Base-by-base conservation (phyloP, 2,113 vertebrate genomes). In the Eurystomus gularis region DNA sequence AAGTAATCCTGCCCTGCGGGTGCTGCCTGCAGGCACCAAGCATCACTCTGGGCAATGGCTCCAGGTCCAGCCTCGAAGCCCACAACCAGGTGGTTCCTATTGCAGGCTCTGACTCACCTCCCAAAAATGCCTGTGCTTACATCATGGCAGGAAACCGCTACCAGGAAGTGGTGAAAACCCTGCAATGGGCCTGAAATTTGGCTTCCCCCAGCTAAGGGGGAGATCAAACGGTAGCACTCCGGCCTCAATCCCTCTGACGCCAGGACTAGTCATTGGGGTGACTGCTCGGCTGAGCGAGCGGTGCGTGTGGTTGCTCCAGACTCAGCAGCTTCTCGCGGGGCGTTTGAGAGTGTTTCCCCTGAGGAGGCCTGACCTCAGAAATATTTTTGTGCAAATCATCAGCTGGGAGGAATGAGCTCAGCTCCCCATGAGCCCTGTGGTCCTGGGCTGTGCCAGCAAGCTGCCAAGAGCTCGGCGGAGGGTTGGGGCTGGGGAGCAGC, bases 21-120 rank as follows among this genome's bases (percentile, higher is more conserved):
- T 48, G 79, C 79, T 75, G 40, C 61, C 83, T 1, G 1, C 57
- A 42, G 84, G 64, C 42, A 25, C 46, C 5, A 3, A 69, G 58
- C 68, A 10, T 26, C 1, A 1, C 11, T 2, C 28, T 7, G 12
- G 77, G 81, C 8, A 69, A 60, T 69, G 77, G 37, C 33, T 48
- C 88, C 1, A 8, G 42, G 46, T 23, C 1, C 9, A 65, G 51
- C 60, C 40, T 52, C 85, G n/a, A 13, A 64, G 40, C 65, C 37
- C 2, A 7, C 7, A 4, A 62, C 90, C 92, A 88, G 95, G 96
- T 93, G 94, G 86, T 84, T 96, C 65, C 77, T 54, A 88, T 91
- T 69, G 76, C 72, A 92, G 73, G 52, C 57, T 81, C 86, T 96
- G 95, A 94, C 82, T 96, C 96, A 94, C 68, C 83, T 88, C 95